phyloP scores from a whole-genome alignment of 2,888 invertebrate species.

The Drosophila suboccidentalis region DNA sequence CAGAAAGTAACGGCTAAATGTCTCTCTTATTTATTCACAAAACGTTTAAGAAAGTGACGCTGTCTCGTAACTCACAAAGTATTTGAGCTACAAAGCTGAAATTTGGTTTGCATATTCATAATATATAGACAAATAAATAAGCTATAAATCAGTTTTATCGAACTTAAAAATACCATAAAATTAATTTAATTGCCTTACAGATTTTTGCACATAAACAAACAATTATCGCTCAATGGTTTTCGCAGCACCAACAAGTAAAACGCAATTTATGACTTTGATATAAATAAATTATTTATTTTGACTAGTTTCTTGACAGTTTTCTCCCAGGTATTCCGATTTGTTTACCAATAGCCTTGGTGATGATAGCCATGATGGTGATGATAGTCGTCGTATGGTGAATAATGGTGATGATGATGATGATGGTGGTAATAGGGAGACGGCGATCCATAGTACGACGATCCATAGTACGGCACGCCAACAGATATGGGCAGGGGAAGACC shows the following conservation, averaged over 20 bases:
- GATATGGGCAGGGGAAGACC: conserved; percentile 42
- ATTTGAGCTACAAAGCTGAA: too few relatives aligned
- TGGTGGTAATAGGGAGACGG: conserved; percentile 26
- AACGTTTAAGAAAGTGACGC: too few relatives aligned
- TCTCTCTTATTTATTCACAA: too few relatives aligned
- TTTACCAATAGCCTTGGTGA: conserved; percentile 31
- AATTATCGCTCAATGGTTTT: too few relatives aligned
- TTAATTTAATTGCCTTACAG: too few relatives aligned
- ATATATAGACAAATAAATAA: too few relatives aligned
- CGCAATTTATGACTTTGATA: conserved; percentile 33
- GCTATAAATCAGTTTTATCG: too few relatives aligned
- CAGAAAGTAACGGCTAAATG: neutral
- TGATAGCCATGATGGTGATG: conserved; percentile 22
- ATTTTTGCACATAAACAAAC: too few relatives aligned
- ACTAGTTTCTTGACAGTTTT: conserved; percentile 39
- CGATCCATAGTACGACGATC: conserved; percentile 31
- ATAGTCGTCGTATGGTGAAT: conserved; percentile 44
- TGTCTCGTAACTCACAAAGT: too few relatives aligned
- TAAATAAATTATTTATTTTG: conserved; percentile 20
- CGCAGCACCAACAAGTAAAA: conserved; percentile 15
- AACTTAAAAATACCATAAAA: too few relatives aligned
- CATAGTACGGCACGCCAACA: conserved; percentile 36
- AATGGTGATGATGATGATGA: conserved; percentile 35
- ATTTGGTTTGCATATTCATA: too few relatives aligned
- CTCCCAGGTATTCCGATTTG: neutral